phyloP scores from a whole-genome alignment of 2,888 invertebrate species.

The Fissipunctia ypsillon region DNA sequence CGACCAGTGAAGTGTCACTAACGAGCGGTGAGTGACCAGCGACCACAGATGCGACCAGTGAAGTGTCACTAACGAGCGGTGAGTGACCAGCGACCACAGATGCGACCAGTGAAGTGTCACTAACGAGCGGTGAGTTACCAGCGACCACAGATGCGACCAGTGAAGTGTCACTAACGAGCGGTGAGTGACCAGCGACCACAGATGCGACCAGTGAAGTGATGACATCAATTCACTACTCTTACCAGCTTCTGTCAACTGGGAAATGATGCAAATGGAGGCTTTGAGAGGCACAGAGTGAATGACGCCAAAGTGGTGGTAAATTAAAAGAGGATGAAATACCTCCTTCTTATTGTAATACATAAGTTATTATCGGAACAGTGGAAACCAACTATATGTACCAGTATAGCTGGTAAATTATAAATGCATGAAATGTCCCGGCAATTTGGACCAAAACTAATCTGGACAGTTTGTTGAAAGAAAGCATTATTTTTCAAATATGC shows the following conservation, averaged over 20 bases:
- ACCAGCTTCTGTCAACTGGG: constrained; percentile 20
- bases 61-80: no score
- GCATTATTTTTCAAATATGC: constrained; percentile 25
- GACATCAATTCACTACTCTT: constrained; percentile 19
- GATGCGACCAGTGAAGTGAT: background rate
- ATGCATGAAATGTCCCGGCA: background rate
- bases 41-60: no score
- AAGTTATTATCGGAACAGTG: background rate
- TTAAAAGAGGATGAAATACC: background rate
- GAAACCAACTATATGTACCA: background rate
- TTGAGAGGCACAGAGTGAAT: background rate
- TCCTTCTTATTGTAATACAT: no score
- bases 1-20: no score
- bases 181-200: background rate
- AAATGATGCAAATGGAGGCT: constrained; percentile 4
- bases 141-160: no score
- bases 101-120: no score
- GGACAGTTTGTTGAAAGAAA: constrained; percentile 35
- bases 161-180: constrained; percentile 21
- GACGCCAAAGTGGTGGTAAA: background rate
- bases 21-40: no score
- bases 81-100: no score
- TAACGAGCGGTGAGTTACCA: constrained; percentile 27
- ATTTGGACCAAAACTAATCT: constrained; percentile 22
- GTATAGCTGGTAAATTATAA: constrained; percentile 12